These are phyloP conservation scores for Macrostomum cliftonense DNA, from an alignment of 2,888 invertebrate genomes.

Conservation along the genomic window DNA sequence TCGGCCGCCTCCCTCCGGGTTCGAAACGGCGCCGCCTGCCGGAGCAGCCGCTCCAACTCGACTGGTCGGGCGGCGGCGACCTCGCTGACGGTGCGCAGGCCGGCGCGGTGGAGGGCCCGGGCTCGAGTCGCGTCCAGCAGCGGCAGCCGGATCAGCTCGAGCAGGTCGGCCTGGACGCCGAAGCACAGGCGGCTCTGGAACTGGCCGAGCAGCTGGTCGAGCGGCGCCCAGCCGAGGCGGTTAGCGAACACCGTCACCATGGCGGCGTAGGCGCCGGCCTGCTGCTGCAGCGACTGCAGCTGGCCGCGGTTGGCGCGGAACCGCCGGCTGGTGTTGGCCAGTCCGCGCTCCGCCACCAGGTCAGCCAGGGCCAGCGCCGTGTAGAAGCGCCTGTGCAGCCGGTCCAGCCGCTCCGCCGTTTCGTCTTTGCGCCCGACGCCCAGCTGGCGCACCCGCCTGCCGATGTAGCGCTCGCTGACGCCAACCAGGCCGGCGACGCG, in stretches of 20 bases:
- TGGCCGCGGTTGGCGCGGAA: conserved; percentile 70
- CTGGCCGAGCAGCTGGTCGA: conserved; percentile 69
- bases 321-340: conserved; percentile 59
- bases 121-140: conserved; percentile 65
- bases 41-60: conserved; percentile 55
- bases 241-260: conserved; percentile 90
- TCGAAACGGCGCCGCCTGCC: conserved; percentile 63
- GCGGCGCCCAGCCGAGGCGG: conserved; percentile 71
- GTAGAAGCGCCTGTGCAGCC: conserved; percentile 37
- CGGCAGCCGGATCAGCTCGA: conserved; percentile 63
- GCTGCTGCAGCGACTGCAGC: conserved; percentile 78
- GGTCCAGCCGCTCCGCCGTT: no score
- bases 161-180: conserved; percentile 71
- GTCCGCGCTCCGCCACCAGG: conserved; percentile 68
- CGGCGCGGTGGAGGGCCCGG: conserved; percentile 59
- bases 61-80: conserved; percentile 55
- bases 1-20: conserved; percentile 38
- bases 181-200: conserved; percentile 84
- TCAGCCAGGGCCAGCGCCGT: conserved; percentile 73
- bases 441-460: neutral
- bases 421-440: neutral
- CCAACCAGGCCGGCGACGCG: conserved; percentile 71
- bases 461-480: conserved; percentile 4
- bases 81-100: conserved; percentile 55
- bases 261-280: conserved; percentile 79